Base-by-base conservation (phyloP, 2,888 invertebrate species). In the Pandemis heparana region DNA sequence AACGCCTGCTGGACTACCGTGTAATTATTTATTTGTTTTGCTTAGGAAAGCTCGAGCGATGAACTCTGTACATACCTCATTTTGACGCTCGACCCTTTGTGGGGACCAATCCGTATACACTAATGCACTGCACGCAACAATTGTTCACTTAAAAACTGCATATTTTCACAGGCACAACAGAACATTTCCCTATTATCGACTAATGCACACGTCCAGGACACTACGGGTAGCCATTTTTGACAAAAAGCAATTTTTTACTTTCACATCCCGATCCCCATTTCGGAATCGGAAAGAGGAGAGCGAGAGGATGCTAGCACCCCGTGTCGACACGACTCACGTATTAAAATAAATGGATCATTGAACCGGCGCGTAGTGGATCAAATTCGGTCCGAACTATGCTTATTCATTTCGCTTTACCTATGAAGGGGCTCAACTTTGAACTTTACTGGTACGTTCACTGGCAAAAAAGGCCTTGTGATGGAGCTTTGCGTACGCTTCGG, bases 11-110 rank as follows among this genome's bases (percentile, higher is more conserved):
- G 84, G 80, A 83, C 85, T 77, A 83, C 80, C 77, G 77, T 81
- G 81, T 87, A 88, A 91, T 90, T 92, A 92, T 92, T 92, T 92
- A 92, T 92, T 92, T 92, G 91, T 94, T 92, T 93, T 93, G 89
- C 86, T 90, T 87, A 89, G 84, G 83, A 92, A 92, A 92, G 89
- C 88, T 89, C 86, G 77, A 80, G 89, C 90, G 90, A 91, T 91
- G 89, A 91, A 91, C 89, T 86, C 88, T 69, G 53, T 75, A 92
- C 94, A 79, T 91, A 94, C 94, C 94, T 94, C 94, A 94, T 94
- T 92, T 92, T 93, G 91, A 87, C 80, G 88, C 85, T 87, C 79
- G 86, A 86, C 92, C 91, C 92, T 92, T 92, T 92, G 92, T 92
- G 86, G 91, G 86, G 89, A 89, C 86, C 88, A 92, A 93, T 93